Percentiles rank a stretch among this genome's conserved stretches.
Evolutionary conservation across 2,888 invertebrate genomes (phyloP).

Genomic region (Ichneumoninae sp.): DNA sequence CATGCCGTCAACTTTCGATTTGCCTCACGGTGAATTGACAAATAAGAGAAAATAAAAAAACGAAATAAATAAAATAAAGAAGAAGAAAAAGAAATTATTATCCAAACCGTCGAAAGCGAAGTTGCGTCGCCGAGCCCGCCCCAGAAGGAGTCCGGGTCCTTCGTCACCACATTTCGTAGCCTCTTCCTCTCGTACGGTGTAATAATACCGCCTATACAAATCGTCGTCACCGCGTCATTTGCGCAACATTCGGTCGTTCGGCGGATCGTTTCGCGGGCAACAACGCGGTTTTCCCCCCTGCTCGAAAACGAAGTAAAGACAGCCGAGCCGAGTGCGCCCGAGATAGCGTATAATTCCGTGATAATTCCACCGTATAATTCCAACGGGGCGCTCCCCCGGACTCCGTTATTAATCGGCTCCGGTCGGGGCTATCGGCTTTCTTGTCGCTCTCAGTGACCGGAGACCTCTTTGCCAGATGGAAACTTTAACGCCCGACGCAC

Average conservation of each 20-base stretch:
- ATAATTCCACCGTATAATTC: slow-evolving; percentile 24
- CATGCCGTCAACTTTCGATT: slow-evolving; percentile 22
- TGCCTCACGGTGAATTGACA: slow-evolving; percentile 12
- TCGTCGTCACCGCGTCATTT: slow-evolving; percentile 21
- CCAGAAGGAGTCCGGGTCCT: slow-evolving; percentile 19
- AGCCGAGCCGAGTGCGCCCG: background rate
- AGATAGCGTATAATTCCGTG: slow-evolving; percentile 10
- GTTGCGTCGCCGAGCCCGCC: slow-evolving; percentile 30
- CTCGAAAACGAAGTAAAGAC: slow-evolving; percentile 18
- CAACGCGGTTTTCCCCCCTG: slow-evolving; percentile 1
- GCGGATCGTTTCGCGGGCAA: background rate
- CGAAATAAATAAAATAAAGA: background rate
- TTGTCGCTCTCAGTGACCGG: slow-evolving; percentile 9
- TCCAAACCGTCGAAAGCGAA: slow-evolving; percentile 12
- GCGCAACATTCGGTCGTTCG: slow-evolving; percentile 15
- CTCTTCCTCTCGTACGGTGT: slow-evolving; percentile 17
- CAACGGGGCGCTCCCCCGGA: slow-evolving; percentile 30
- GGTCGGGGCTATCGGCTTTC: slow-evolving; percentile 32
- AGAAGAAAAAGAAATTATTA: slow-evolving; percentile 20
- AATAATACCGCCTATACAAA: slow-evolving; percentile 30
- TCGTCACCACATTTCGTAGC: slow-evolving; percentile 22
- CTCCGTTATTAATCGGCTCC: slow-evolving; percentile 39
- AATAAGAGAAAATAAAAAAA: slow-evolving; percentile 12
- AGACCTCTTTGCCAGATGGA: slow-evolving; percentile 20
- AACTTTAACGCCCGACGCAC: slow-evolving; percentile 42